Base-by-base conservation (phyloP, 2,797 vertebrate species). In the Spheniscus humboldti region DNA sequence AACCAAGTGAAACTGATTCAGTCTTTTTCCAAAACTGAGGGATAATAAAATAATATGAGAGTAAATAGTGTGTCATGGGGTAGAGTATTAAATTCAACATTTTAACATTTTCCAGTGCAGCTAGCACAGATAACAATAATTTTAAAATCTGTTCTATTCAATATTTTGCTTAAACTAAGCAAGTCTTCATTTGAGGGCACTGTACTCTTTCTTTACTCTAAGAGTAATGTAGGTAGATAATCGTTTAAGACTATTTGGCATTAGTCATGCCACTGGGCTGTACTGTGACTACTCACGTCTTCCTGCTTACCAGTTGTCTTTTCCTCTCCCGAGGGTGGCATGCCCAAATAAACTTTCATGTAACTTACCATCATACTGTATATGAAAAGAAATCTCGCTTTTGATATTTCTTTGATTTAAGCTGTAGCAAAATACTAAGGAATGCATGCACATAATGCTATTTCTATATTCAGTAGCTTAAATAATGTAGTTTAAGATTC, bases 361-460 rank as follows among this genome's bases (percentile, higher is more conserved):
- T 53, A 71, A 55, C 48, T 94, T 94, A 37, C 22, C n/a, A 18
- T 15, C 78, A 59, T 75, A 17, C 50, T 69, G 43, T n/a, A 39
- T 93, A 92, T 91, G 91, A 95, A 91, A 96, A 89, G 91, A 92
- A 91, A 74, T 16, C 1, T 47, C 1, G 2, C 77, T 91, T 94
- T 94, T 92, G 41, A 57, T 90, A 86, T 45, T 94, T 86, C 59
- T 92, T 95, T 96, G 63, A 86, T 86, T 96, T 81, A 92, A 75
- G 47, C 64, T 64, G 33, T 72, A 90, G 85, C 92, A 88, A 95
- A 94, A 86, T 88, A 31, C 53, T 93, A 5, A 60, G 78, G 57
- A 72, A 75, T 69, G 57, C 78, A 81, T 30, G 47, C 39, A 74
- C 25, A 18, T 86, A 31, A 63, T 89, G 83, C 52, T 43, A 31